Base-by-base conservation (phyloP, 2,113 vertebrate species). In the Panurus biarmicus region DNA sequence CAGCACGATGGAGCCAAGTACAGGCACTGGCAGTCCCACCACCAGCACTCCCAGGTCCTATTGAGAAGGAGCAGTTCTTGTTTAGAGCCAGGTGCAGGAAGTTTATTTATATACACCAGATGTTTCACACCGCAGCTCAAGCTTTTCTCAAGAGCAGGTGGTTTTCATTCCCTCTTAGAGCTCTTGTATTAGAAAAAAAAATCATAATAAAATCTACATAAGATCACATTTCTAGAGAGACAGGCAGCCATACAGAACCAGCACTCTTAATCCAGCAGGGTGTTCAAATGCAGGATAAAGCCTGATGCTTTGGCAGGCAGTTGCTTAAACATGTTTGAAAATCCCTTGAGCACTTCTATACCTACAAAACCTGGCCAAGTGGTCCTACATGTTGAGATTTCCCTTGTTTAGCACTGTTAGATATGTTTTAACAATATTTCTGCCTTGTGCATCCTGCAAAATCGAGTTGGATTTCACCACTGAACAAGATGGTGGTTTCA, bases 1-100 rank as follows among this genome's bases (percentile, higher is more conserved):
- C 33, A 29, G 15, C 53, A 54, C 14, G 1, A 7, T 0, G 8
- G 12, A 82, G n/a, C n/a, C 4, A 3, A 28, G 31, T 1, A 12
- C 5, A 4, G 42, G 25, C 38, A 51, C 60, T 42, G 42, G 14
- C 24, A 51, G 29, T 80, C 19, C 74, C 60, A 56, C 26, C 73
- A 65, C 5, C 50, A 66, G 25, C 6, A 22, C 65, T 19, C 12
- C 24, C 70, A 74, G 47, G 7, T 40, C n/a, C 70, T 42, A 4
- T 4, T 0, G 0, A 26, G 26, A 45, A 65, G 28, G 24, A 61
- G 20, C 10, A 72, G 54, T 6, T 48, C 56, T 16, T 22, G 9
- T 2, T 70, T 13, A 16, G 38, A 90, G 62, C 10, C 67, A 71
- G 36, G 10, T 50, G 12, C 61, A 87, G 28, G 45, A 51, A 58